These are phyloP conservation scores for Sebastes diaconus DNA, from an alignment of 2,797 vertebrate species.

Conservation along the genomic window DNA sequence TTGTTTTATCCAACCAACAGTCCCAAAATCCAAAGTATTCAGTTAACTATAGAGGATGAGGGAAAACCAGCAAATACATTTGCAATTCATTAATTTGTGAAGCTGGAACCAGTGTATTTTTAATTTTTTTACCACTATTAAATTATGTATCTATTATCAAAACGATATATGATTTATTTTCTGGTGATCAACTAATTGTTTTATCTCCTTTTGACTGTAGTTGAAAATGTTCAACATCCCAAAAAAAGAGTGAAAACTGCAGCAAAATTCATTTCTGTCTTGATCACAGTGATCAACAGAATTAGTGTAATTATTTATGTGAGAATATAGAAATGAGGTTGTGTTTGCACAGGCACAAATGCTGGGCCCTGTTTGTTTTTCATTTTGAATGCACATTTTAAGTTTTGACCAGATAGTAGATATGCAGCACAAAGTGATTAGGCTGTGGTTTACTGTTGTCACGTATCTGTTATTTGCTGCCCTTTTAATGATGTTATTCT, in stretches of 20 bases:
- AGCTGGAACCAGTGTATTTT: neutral
- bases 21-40: neutral
- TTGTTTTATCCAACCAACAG: neutral
- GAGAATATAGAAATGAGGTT: neutral
- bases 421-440: neutral
- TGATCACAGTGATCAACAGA: neutral
- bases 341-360: neutral
- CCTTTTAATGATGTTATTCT: neutral
- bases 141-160: neutral
- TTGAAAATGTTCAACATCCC: neutral
- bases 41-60: neutral
- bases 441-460: neutral
- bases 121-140: neutral
- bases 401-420: neutral
- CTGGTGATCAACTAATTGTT: neutral
- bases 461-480: neutral
- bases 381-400: neutral
- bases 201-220: neutral
- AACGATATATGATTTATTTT: neutral
- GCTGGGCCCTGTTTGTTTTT: neutral
- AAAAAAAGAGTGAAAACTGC: neutral
- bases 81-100: neutral
- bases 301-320: neutral
- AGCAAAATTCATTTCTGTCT: neutral
- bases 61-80: neutral